These are phyloP conservation scores for Hyperoodon ampullatus DNA, from an alignment of 2,113 vertebrate species.

Conservation along the genomic window DNA sequence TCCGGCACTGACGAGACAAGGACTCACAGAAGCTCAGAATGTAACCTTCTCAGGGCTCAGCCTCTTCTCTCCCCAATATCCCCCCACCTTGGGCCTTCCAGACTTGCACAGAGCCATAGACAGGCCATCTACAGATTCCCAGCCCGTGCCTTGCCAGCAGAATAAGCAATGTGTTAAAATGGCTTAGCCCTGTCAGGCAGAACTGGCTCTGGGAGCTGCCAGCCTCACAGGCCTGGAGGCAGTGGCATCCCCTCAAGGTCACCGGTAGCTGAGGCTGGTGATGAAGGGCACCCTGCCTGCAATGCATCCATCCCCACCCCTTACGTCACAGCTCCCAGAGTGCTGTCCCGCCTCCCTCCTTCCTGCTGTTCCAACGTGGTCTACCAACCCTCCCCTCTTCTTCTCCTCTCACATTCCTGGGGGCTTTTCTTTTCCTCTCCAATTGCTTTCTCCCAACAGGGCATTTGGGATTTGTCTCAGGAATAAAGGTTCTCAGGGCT, in stretches of 20 bases:
- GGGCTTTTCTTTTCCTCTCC: not conserved
- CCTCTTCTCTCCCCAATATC: not conserved
- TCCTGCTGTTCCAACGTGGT: not conserved
- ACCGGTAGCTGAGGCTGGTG: not conserved
- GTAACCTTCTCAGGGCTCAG: not conserved
- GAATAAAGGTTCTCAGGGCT: not conserved
- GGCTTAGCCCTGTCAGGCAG: constrained; percentile 22
- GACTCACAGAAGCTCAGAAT: not conserved
- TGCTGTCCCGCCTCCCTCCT: not conserved
- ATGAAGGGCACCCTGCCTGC: not conserved
- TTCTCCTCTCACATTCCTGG: not conserved
- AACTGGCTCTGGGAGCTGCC: not conserved
- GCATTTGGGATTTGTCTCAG: not conserved
- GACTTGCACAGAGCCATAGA: not conserved
- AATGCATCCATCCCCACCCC: rapidly evolving
- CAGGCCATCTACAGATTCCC: not conserved
- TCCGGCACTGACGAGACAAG: not conserved
- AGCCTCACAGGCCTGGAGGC: not conserved
- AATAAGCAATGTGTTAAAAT: constrained; percentile 10
- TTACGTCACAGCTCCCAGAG: not conserved
- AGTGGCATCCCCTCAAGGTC: not conserved
- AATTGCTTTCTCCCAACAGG: not conserved
- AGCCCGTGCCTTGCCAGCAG: not conserved
- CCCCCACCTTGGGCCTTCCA: not conserved
- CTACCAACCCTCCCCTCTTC: rapidly evolving